Conservation (phyloP, 2,113 vertebrate genomes). For the Dicentrarchus labrax region DNA sequence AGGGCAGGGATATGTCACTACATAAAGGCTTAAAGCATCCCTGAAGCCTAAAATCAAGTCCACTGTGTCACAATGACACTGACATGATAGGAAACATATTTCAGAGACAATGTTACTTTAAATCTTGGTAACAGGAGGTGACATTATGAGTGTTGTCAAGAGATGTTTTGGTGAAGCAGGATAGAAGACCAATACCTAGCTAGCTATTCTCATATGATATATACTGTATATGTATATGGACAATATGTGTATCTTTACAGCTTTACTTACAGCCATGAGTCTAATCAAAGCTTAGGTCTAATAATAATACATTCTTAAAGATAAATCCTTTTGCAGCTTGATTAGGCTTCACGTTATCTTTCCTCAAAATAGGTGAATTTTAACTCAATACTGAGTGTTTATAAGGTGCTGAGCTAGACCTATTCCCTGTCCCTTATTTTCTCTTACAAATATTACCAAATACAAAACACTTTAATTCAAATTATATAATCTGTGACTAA, state of each 20-base stretch:
- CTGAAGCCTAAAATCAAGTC: conserved; percentile 31
- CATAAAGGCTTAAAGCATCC: conserved; percentile 35
- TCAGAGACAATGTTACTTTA: conserved; percentile 40
- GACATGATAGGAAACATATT: conserved; percentile 48
- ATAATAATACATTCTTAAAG: conserved; percentile 14
- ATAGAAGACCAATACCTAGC: background rate
- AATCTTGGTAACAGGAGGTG: conserved; percentile 41
- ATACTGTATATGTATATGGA: background rate
- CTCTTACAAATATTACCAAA: conserved; percentile 72
- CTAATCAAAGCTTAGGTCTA: background rate
- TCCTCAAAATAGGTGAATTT: conserved; percentile 18
- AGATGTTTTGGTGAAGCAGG: conserved; percentile 18
- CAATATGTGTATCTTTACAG: background rate
- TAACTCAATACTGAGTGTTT: conserved; percentile 11
- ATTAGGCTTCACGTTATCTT: conserved; percentile 28
- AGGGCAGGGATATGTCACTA: conserved; percentile 39
- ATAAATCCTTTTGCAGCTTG: conserved; percentile 10
- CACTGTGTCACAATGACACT: conserved; percentile 46
- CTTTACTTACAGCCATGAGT: background rate
- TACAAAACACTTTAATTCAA: conserved; percentile 78
- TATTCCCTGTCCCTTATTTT: conserved; percentile 55
- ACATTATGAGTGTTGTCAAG: conserved; percentile 25
- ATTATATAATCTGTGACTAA: conserved; percentile 80
- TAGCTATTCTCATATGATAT: background rate
- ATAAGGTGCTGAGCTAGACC: conserved; percentile 60